These are phyloP conservation scores for Podilymbus podiceps DNA, from an alignment of 2,113 vertebrate genomes.

Conservation along the genomic window DNA sequence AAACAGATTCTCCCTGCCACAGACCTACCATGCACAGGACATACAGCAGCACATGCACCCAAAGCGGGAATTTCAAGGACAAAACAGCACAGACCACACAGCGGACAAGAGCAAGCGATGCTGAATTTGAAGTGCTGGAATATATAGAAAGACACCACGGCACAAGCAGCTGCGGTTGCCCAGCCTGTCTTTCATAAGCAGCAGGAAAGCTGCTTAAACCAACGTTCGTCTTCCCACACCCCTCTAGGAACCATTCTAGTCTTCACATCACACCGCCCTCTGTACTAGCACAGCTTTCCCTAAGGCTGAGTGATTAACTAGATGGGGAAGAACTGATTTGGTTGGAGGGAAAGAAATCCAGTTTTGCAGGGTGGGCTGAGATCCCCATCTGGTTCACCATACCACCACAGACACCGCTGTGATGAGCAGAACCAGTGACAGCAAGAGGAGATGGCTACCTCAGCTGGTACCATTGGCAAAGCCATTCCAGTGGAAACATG, in stretches of 20 bases:
- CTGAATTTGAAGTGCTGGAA: background rate
- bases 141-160: background rate
- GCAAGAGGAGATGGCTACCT: background rate
- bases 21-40: background rate
- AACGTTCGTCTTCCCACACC: slow-evolving; percentile 24
- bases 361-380: slow-evolving; percentile 11
- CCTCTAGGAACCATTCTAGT: background rate
- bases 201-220: slow-evolving; percentile 31
- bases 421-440: fast-evolving
- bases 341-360: background rate
- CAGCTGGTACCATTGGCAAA: background rate
- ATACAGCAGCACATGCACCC: fast-evolving
- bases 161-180: background rate
- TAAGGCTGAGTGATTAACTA: slow-evolving; percentile 35
- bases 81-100: background rate
- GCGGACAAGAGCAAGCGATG: fast-evolving
- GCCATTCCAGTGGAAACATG: background rate
- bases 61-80: background rate
- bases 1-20: background rate
- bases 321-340: slow-evolving; percentile 36
- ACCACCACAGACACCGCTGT: background rate
- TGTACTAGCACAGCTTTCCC: slow-evolving; percentile 37
- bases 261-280: slow-evolving; percentile 47
- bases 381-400: background rate
- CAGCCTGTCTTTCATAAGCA: slow-evolving; percentile 45